Evolutionary conservation across 2,113 vertebrate species (phyloP), one percentile per base, ranked within the genome.

Genomic region (Tamias sibiricus): DNA sequence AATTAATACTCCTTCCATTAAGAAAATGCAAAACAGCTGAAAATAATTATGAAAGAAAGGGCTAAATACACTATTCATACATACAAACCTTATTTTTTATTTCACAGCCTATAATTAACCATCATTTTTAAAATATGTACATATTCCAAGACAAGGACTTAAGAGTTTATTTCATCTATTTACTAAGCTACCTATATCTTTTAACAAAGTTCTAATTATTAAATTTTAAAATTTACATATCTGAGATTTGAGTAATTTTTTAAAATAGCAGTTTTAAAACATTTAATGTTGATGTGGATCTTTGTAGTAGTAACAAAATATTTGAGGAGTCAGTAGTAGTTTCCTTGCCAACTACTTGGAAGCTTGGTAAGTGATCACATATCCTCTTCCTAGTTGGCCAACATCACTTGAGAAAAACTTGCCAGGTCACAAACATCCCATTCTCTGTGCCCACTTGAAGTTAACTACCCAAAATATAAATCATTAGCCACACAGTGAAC

Each of bases 1-100:
- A 95, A 95, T 77, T 66, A 84, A 93, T 16, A 35, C 14, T 93
- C 89, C 68, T 92, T 94, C 72, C 75, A 77, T 66, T 83, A 94
- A 94, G 85, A 40, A 96, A 52, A 97, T 66, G 26, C 8, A 85
- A 72, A 66, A 94, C 40, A 96, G 17, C 44, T 94, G 20, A 83
- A 94, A 71, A 77, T 69, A 90, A 42, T 52, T 82, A 91, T 62
- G 42, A 89, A 87, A 92, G 1, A 85, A 80, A 93, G 22, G 20
- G 44, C 30, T 79, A 95, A 71, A 44, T 66, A 79, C 59, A 40
- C 44, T 74, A 79, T 57, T 69, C 66, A 81, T 52, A 94, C 6
- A 57, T 12, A 94, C 1, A 76, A 37, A 87, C 5, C 19, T 64
- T 47, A 54, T 44, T 82, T 95, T 96, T 96, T 30, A 86, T 66